Base-by-base conservation (phyloP, 2,113 vertebrate species). In the Amphiprion ocellaris region DNA sequence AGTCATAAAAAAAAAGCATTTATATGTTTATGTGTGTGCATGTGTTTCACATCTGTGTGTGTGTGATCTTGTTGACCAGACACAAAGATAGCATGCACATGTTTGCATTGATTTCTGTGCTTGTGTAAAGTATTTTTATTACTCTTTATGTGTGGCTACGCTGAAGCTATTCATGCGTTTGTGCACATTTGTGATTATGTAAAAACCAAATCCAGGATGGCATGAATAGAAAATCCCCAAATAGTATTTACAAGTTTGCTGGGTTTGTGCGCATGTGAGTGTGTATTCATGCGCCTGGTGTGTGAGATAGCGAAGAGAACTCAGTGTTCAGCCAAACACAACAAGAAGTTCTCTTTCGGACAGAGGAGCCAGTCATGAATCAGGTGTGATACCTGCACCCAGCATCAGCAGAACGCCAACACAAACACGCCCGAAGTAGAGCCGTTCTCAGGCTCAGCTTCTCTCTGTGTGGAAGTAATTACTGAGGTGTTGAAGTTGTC, bases 281-380 rank as follows among this genome's bases (percentile, higher is more conserved):
- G 54, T 12, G 17, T 12, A 41, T 69, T 65, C 28, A 73, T 72
- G 37, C 41, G 16, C 56, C 41, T 65, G 24, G 58, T 26, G 19
- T 56, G 77, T 69, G 65, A 89, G 86, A 92, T 87, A 89, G 86
- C 69, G 74, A 21, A 50, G 53, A 77, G 66, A 58, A 41, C 61
- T 67, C 28, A 55, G 74, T 83, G 75, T 87, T 83, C 66, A 21
- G 92, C 93, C 91, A 94, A 94, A 28, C 81, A 85, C 91, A 91
- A 93, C 94, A 94, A 86, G 86, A 93, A 86, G 90, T 84, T 64
- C 49, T 77, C 69, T 39, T 10, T 58, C 78, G 89, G 85, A 94
- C 89, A 94, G 92, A 94, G 91, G 37, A 87, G 74, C 64, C 59
- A 93, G 93, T 94, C 93, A 94, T 93, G 92, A 93, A 93, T 95